Percentiles rank a stretch among this genome's conserved stretches.
phyloP scores from a whole-genome alignment of 2,888 invertebrate genomes.

The Drosophila multiciliata region DNA sequence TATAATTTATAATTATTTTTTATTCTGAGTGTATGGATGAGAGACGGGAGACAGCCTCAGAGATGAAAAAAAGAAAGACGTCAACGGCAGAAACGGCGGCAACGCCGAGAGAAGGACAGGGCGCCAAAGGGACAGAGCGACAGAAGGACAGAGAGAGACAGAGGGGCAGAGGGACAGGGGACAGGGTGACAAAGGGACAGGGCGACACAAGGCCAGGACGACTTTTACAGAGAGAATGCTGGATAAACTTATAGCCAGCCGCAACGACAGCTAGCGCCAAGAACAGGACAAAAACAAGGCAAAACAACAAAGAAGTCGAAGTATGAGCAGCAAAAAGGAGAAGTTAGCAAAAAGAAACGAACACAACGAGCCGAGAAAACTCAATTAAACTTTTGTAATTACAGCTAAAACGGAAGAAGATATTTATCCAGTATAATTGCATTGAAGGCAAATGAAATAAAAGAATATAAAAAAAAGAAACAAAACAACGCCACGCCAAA shows the following conservation, averaged over 20 bases:
- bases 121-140: neutral
- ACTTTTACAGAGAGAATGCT: slow-evolving; percentile 53
- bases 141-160: neutral
- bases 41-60: slow-evolving; percentile 2
- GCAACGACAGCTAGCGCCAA: slow-evolving; percentile 42
- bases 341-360: slow-evolving; percentile 53
- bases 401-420: slow-evolving; percentile 84
- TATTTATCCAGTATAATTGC: slow-evolving; percentile 85
- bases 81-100: slow-evolving; percentile 65
- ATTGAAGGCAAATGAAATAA: slow-evolving; percentile 83
- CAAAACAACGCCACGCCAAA: slow-evolving; percentile 19
- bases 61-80: slow-evolving; percentile 53
- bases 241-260: slow-evolving; percentile 72
- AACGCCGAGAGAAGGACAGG: slow-evolving; percentile 14
- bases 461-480: slow-evolving; percentile 40
- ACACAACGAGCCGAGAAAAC: slow-evolving; percentile 82
- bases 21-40: neutral
- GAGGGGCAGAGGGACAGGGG: neutral
- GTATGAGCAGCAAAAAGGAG: slow-evolving; percentile 7
- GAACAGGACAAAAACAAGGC: slow-evolving; percentile 34
- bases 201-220: slow-evolving; percentile 23
- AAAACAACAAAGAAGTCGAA: slow-evolving; percentile 20
- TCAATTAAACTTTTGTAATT: slow-evolving; percentile 85
- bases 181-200: slow-evolving; percentile 7
- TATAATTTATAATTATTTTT: neutral